Base-by-base conservation (phyloP, 2,113 vertebrate genomes). In the Sorex araneus region DNA sequence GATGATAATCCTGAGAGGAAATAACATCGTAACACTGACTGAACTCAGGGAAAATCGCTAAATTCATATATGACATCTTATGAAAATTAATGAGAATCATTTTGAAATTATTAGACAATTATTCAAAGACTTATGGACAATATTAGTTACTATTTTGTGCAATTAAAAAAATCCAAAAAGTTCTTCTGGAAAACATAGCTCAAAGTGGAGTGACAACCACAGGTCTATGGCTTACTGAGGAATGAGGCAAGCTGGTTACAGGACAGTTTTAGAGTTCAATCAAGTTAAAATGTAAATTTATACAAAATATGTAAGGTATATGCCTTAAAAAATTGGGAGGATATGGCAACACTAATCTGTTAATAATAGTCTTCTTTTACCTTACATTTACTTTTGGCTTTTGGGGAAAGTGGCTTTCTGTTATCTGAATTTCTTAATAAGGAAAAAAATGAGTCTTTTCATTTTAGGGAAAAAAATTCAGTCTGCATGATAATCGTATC, bases 401-500 rank as follows among this genome's bases (percentile, higher is more conserved):
- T 95, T 23, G 57, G 21, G 28, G 5, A 83, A 74, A 10, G 57
- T 78, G 36, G 81, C 18, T 64, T 80, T 87, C 45, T 71, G 36
- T 36, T 32, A 83, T 81, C 84, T 89, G 84, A 84, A 80, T 92
- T 80, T 94, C 47, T 67, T 63, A 66, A 82, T 28, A 70, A 40
- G 30, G 21, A 27, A 2, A 6, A 27, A 70, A 70, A 80, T 81
- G 73, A 57, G 21, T 77, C 8, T 84, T 75, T 92, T 92, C 10
- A 70, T 84, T 92, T 89, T 63, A 3, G n/a, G 4, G 13, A 32
- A 23, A n/a, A 81, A 64, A 92, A 57, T 71, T 2, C 11, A 90
- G 1, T 90, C 69, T 50, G 30, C 40, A 36, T 54, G 28, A 77
- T 45, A 77, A 69, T 75, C n/a, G 7, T 77, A n/a, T 74, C 30